These are phyloP conservation scores for Callionymus lyra DNA, from an alignment of 2,113 vertebrate species.

Conservation along the genomic window DNA sequence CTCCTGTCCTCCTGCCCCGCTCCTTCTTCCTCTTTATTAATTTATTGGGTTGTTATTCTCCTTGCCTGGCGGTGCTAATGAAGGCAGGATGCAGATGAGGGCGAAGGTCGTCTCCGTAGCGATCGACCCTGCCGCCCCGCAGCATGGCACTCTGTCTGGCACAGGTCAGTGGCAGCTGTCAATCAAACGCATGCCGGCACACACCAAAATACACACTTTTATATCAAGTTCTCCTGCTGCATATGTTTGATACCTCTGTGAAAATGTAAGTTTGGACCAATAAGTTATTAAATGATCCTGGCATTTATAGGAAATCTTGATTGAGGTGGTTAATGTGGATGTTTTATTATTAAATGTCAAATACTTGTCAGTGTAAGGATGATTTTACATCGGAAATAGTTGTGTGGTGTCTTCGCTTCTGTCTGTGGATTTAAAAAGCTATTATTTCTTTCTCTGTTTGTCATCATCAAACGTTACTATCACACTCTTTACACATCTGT, in stretches of 20 bases:
- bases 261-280: too few species aligned
- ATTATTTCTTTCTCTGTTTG: too few species aligned
- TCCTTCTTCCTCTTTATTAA: slow-evolving; percentile 63
- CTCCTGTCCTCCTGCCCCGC: slow-evolving; percentile 14
- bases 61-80: slow-evolving; percentile 67
- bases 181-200: slow-evolving; percentile 52
- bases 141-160: slow-evolving; percentile 67
- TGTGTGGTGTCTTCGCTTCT: too few species aligned
- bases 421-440: too few species aligned
- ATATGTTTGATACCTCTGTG: neutral
- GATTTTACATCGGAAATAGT: too few species aligned
- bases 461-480: too few species aligned
- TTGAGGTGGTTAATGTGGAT: too few species aligned
- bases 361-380: too few species aligned
- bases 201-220: slow-evolving; percentile 7
- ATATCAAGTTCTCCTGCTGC: slow-evolving; percentile 1
- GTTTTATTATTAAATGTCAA: too few species aligned
- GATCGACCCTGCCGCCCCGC: slow-evolving; percentile 63
- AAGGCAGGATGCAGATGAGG: slow-evolving; percentile 74
- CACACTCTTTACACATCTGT: too few species aligned
- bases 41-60: slow-evolving; percentile 72
- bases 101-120: slow-evolving; percentile 66
- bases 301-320: too few species aligned
- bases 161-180: slow-evolving; percentile 74
- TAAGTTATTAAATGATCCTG: too few species aligned